phyloP scores from a whole-genome alignment of 2,113 vertebrate genomes.

The Thomomys bottae region DNA sequence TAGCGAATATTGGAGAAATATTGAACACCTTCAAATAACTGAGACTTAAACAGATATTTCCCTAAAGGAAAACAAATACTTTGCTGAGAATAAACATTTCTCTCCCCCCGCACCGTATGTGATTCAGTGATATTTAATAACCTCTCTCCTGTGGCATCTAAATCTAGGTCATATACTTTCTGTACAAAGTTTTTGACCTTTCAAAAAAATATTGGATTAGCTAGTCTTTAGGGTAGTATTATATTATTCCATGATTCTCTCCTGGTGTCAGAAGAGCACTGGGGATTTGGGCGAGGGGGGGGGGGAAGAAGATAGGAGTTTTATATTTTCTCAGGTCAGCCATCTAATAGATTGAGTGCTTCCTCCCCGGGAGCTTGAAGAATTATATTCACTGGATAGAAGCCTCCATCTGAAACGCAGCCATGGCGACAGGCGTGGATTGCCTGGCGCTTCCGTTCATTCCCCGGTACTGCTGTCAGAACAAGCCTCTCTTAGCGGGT shows the following conservation, averaged over 20 bases:
- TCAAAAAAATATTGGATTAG: slow-evolving; percentile 41
- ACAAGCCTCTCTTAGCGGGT: neutral
- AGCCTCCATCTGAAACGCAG: neutral
- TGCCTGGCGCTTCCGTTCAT: neutral
- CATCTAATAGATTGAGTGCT: slow-evolving; percentile 4
- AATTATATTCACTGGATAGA: neutral
- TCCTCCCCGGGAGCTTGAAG: neutral
- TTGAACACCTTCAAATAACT: slow-evolving; percentile 30
- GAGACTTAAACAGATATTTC: slow-evolving; percentile 29
- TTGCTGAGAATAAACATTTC: slow-evolving; percentile 52
- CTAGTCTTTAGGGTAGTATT: slow-evolving; percentile 24
- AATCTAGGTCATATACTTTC: slow-evolving; percentile 40
- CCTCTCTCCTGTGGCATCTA: neutral
- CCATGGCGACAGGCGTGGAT: neutral
- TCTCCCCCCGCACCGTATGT: neutral
- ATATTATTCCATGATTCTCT: neutral
- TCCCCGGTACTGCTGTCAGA: neutral
- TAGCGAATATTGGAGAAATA: neutral
- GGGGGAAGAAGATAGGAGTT: neutral
- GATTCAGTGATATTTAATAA: slow-evolving; percentile 45
- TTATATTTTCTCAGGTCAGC: neutral
- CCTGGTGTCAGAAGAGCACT: neutral
- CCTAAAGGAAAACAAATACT: slow-evolving; percentile 46
- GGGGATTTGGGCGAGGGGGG: neutral
- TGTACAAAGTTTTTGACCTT: slow-evolving; percentile 48